phyloP scores from a whole-genome alignment of 2,797 vertebrate species.

The Tiaroga cobitis region DNA sequence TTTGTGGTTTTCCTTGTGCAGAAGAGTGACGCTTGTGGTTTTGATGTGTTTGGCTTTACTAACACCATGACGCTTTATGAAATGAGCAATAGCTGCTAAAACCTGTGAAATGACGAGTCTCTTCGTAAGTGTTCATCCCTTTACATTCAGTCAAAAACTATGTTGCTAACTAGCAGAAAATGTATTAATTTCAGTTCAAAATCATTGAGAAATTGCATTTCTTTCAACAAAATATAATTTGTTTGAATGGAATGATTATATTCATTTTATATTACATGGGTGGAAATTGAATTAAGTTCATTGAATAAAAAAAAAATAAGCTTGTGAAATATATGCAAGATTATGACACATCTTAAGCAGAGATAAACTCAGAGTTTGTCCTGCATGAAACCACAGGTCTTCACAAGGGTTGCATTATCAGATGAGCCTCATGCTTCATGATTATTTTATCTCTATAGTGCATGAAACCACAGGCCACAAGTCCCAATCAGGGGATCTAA shows the following conservation, averaged over 20 bases:
- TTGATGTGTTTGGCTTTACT: background rate
- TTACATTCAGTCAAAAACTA: background rate
- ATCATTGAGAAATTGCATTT: background rate
- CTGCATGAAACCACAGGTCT: background rate
- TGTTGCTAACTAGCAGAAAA: background rate
- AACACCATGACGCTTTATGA: background rate
- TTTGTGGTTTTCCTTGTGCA: background rate
- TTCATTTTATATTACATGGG: too few relatives aligned
- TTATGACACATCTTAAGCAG: too few relatives aligned
- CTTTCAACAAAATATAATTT: too few relatives aligned
- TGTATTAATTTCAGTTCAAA: background rate
- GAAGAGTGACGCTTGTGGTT: background rate
- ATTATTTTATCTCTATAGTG: too few relatives aligned
- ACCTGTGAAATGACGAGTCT: background rate
- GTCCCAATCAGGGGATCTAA: too few relatives aligned
- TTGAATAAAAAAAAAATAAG: too few relatives aligned
- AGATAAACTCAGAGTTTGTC: background rate
- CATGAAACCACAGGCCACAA: too few relatives aligned
- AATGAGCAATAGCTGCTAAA: background rate
- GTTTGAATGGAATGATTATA: too few relatives aligned
- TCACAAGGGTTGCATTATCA: background rate
- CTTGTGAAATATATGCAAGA: too few relatives aligned
- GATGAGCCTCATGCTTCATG: too few relatives aligned
- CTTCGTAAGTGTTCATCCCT: background rate
- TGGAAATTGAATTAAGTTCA: too few relatives aligned